A percentile compares a stretch with the other conserved stretches of the same genome.
Evolutionary conservation across 2,888 invertebrate genomes (phyloP).

Genomic region (Fragum fragum): DNA sequence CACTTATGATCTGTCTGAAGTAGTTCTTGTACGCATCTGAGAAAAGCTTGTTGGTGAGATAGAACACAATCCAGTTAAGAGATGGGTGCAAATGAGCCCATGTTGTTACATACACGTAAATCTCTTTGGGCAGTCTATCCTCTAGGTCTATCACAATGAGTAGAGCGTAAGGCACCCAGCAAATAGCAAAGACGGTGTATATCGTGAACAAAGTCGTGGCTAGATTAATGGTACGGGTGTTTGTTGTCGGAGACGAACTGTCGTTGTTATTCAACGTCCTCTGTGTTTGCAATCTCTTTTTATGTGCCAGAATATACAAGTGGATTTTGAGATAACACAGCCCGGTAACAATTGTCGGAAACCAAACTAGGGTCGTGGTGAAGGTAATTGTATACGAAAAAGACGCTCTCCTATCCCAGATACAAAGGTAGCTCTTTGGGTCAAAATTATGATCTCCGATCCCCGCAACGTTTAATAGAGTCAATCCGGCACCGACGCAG

Average conservation of each 20-base stretch:
- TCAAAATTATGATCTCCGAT: slow-evolving; percentile 76
- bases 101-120: slow-evolving; percentile 72
- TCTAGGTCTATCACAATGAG: slow-evolving; percentile 73
- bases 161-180: slow-evolving; percentile 80
- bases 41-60: slow-evolving; percentile 71
- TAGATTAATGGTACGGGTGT: slow-evolving; percentile 43
- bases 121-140: slow-evolving; percentile 69
- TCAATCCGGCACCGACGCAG: slow-evolving; percentile 67
- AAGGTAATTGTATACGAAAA: slow-evolving; percentile 75
- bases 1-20: neutral
- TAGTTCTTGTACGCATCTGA: slow-evolving; percentile 33
- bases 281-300: slow-evolving; percentile 24
- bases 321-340: slow-evolving; percentile 71
- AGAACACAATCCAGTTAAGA: slow-evolving; percentile 74
- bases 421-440: slow-evolving; percentile 75
- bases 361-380: slow-evolving; percentile 73
- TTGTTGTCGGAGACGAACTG: slow-evolving; percentile 14
- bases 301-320: slow-evolving; percentile 54
- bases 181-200: slow-evolving; percentile 74
- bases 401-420: slow-evolving; percentile 77
- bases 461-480: slow-evolving; percentile 70
- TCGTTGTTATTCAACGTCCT: neutral
- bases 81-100: slow-evolving; percentile 76
- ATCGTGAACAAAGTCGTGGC: slow-evolving; percentile 77
- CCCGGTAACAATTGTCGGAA: slow-evolving; percentile 69